Evolutionary conservation across 1,140 invertebrate genomes (phyloP).

Genomic region (Drosophila azteca): DNA sequence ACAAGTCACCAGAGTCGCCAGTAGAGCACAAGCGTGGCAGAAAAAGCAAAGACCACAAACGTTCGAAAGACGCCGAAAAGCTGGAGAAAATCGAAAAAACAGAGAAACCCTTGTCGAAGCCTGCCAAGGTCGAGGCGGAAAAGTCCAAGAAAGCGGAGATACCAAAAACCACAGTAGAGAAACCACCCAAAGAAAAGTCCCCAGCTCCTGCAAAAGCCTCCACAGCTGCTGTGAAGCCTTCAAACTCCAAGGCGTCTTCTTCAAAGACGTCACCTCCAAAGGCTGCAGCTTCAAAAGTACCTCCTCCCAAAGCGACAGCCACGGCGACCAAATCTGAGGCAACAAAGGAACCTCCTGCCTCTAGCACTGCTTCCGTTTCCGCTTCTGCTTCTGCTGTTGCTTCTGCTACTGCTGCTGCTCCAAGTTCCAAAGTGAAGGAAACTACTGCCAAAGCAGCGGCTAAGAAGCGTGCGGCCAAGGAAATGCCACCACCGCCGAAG

Average conservation of each 20-base stretch:
- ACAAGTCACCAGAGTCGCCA: slow-evolving; percentile 35
- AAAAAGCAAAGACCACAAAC: slow-evolving; percentile 61
- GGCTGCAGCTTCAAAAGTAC: background rate
- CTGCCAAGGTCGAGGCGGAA: slow-evolving; percentile 43
- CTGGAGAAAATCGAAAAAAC: slow-evolving; percentile 39
- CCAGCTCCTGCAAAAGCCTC: background rate
- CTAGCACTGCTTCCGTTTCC: background rate
- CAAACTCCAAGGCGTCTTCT: no score
- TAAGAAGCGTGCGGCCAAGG: slow-evolving; percentile 64
- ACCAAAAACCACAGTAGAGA: slow-evolving; percentile 37
- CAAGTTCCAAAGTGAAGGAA: slow-evolving; percentile 42
- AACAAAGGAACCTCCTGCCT: slow-evolving; percentile 8
- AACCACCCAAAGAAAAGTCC: slow-evolving; percentile 19
- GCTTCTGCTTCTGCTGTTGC: background rate
- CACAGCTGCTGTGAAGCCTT: no score
- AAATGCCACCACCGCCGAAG: slow-evolving; percentile 71
- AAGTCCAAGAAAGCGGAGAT: slow-evolving; percentile 58
- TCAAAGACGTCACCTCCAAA: no score
- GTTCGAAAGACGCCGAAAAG: slow-evolving; percentile 38
- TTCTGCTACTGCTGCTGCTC: background rate
- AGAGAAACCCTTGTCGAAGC: no score
- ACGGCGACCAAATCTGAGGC: slow-evolving; percentile 1
- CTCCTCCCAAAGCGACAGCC: background rate
- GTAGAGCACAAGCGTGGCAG: slow-evolving; percentile 56
- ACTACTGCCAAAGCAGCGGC: slow-evolving; percentile 25